phyloP scores from a whole-genome alignment of 2,797 vertebrate genomes.

The Ataeniobius toweri region DNA sequence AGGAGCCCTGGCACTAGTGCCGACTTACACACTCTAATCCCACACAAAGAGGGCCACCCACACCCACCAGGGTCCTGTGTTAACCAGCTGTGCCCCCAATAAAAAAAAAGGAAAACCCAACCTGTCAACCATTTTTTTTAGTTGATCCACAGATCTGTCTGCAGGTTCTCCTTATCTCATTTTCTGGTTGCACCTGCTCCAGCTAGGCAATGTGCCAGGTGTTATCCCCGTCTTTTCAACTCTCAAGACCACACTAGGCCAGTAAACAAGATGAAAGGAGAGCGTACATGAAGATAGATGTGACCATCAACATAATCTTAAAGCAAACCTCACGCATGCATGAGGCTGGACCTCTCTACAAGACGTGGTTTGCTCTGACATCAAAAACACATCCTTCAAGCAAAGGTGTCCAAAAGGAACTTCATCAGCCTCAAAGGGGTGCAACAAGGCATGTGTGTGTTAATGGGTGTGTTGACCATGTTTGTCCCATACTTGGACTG shows the following conservation, averaged over 20 bases:
- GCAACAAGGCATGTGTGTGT: constrained; percentile 31
- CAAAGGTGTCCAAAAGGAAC: constrained; percentile 55
- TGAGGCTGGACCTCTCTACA: background rate
- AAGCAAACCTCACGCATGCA: constrained; percentile 19
- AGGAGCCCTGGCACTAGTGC: constrained; percentile 66
- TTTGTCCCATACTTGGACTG: constrained; percentile 69
- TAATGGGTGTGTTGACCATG: constrained; percentile 57
- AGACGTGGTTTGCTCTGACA: constrained; percentile 32
- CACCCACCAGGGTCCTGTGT: constrained; percentile 34
- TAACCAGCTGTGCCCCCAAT: constrained; percentile 21
- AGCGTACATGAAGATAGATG: constrained; percentile 45
- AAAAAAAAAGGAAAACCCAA: constrained; percentile 21
- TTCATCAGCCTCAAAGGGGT: constrained; percentile 46
- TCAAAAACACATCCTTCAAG: constrained; percentile 53
- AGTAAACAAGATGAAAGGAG: constrained; percentile 62
- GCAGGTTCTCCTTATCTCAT: constrained; percentile 59
- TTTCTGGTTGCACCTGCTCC: constrained; percentile 72
- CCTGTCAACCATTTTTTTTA: constrained; percentile 54
- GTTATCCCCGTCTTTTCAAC: constrained; percentile 30
- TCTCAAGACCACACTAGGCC: constrained; percentile 46
- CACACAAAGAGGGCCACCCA: constrained; percentile 60
- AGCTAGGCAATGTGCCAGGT: constrained; percentile 61
- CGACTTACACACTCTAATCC: constrained; percentile 47
- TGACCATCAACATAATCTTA: constrained; percentile 27
- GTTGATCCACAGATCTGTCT: constrained; percentile 57